Conservation (phyloP, 2,113 vertebrate genomes). For the Nestor notabilis region DNA sequence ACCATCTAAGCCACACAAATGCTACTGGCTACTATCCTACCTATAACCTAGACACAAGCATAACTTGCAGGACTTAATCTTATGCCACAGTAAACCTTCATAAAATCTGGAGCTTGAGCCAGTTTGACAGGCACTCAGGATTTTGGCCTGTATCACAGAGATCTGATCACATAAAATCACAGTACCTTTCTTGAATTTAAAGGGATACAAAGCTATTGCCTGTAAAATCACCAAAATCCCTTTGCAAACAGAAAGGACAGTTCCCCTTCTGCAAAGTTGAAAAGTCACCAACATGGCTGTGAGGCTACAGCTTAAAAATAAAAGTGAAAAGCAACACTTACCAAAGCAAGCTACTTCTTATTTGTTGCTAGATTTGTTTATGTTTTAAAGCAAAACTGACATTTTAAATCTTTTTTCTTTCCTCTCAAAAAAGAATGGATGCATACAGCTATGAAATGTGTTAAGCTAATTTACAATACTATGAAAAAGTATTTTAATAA, state of each 20-base stretch:
- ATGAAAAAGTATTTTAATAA: background rate
- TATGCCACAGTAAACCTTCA: rapidly evolving
- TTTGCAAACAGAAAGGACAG: background rate
- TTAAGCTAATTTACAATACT: background rate
- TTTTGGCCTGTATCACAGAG: background rate
- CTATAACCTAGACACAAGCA: background rate
- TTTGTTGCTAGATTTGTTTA: background rate
- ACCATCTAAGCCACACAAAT: background rate
- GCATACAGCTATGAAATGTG: background rate
- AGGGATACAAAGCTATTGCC: background rate
- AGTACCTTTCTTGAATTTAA: background rate
- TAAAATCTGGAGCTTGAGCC: background rate
- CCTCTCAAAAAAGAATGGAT: background rate
- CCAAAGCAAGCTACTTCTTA: background rate
- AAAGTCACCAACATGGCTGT: rapidly evolving
- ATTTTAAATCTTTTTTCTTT: background rate
- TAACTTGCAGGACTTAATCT: background rate
- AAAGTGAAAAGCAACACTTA: background rate
- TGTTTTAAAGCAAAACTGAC: background rate
- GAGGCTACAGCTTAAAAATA: background rate
- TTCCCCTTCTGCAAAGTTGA: background rate
- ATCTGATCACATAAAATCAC: background rate
- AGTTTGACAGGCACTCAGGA: background rate
- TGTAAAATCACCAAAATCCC: background rate
- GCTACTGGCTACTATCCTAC: background rate